Percentiles rank a stretch among this genome's conserved stretches.
Conservation (phyloP, 2,113 vertebrate genomes). For the Eptesicus fuscus region DNA sequence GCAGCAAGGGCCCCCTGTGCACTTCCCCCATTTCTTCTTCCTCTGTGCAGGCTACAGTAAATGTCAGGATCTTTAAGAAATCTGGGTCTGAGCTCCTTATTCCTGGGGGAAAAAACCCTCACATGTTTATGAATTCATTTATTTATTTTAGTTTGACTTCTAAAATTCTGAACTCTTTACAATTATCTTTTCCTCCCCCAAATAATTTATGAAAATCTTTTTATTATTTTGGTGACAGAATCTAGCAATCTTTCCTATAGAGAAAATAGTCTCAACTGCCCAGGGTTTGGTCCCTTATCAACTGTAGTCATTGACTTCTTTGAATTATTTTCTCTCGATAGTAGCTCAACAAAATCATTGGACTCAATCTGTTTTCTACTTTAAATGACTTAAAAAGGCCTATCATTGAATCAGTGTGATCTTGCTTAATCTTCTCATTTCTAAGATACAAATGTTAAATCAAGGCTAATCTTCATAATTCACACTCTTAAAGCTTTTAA, state of each 20-base stretch:
- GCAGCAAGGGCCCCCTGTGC: neutral
- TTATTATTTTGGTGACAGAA: neutral
- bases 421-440: conserved; percentile 36
- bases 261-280: neutral
- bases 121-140: neutral
- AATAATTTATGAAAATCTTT: neutral
- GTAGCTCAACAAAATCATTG: neutral
- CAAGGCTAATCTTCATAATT: conserved; percentile 56
- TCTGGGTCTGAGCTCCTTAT: neutral
- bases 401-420: neutral
- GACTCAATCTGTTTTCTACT: conserved; percentile 29
- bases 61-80: neutral
- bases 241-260: neutral
- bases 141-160: neutral
- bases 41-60: neutral
- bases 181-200: neutral
- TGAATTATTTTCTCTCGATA: conserved; percentile 44
- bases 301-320: neutral
- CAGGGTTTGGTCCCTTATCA: neutral
- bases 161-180: conserved; percentile 10
- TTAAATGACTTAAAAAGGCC: neutral
- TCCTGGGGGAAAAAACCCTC: neutral
- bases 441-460: conserved; percentile 35
- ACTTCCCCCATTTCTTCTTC: neutral
- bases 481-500: conserved; percentile 22